phyloP scores from a whole-genome alignment of 92 coral and sea anemone species.

The Bergia sp. region DNA sequence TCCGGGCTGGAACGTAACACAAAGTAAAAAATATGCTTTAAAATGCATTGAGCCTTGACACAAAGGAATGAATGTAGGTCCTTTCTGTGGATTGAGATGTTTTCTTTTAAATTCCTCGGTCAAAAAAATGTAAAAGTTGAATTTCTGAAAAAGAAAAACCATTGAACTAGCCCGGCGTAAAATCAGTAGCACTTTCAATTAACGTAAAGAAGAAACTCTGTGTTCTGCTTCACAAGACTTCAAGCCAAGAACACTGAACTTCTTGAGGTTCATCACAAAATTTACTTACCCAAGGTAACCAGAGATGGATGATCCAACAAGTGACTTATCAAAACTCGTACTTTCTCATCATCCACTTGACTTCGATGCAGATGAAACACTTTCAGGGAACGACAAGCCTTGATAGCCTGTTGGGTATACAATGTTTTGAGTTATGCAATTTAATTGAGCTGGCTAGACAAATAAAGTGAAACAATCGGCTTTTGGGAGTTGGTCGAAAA shows the following conservation, averaged over 20 bases:
- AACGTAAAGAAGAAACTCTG: neutral
- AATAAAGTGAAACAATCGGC: neutral
- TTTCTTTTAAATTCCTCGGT: too few relatives aligned
- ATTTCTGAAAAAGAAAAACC: neutral
- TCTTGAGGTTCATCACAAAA: too few relatives aligned
- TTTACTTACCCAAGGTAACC: conserved; percentile 73
- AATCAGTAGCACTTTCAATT: neutral
- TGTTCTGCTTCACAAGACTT: neutral
- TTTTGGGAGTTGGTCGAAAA: too few relatives aligned
- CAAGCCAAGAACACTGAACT: neutral
- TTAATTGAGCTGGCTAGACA: too few relatives aligned
- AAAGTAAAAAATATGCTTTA: too few relatives aligned
- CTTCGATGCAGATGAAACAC: conserved; percentile 98
- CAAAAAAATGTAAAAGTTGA: too few relatives aligned
- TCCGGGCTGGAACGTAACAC: too few relatives aligned
- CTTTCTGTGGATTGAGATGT: too few relatives aligned
- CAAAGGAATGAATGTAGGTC: too few relatives aligned
- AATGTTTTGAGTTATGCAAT: neutral
- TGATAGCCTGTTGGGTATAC: conserved; percentile 76
- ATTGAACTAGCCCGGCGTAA: neutral
- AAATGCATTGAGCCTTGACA: too few relatives aligned
- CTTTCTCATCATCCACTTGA: conserved; percentile 96
- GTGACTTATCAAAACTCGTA: conserved; percentile 91
- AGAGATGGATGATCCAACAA: conserved; percentile 93
- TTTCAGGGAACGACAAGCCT: conserved; percentile 87